A percentile compares a stretch with the other conserved stretches of the same genome.
phyloP scores from a whole-genome alignment of 1,140 invertebrate species.

The Drosophila bocki region DNA sequence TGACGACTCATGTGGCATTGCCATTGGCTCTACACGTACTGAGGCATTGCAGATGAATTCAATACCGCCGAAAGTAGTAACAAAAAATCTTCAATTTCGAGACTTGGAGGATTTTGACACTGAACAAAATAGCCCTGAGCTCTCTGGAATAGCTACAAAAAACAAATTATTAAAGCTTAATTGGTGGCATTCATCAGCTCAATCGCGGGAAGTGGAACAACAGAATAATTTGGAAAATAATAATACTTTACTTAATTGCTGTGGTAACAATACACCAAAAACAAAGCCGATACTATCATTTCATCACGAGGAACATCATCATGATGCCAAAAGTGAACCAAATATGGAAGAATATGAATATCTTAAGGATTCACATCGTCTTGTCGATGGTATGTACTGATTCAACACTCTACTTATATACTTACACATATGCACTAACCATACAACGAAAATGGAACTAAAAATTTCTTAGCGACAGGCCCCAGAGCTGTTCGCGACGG shows the following conservation, averaged over 20 bases:
- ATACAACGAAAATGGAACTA: too few relatives aligned
- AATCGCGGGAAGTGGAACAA: slow-evolving; percentile 21
- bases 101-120: background rate
- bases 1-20: slow-evolving; percentile 4
- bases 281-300: slow-evolving; percentile 23
- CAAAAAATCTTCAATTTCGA: background rate
- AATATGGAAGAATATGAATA: slow-evolving; percentile 25
- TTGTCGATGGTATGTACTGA: slow-evolving; percentile 59
- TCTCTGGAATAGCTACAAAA: slow-evolving; percentile 64
- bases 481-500: too few relatives aligned
- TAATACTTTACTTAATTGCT: slow-evolving; percentile 39
- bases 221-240: slow-evolving; percentile 48
- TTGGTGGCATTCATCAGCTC: slow-evolving; percentile 71
- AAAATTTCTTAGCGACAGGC: too few relatives aligned
- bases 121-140: slow-evolving; percentile 16
- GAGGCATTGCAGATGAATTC: slow-evolving; percentile 56
- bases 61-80: slow-evolving; percentile 1
- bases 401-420: too few relatives aligned
- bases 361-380: slow-evolving; percentile 62
- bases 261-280: slow-evolving; percentile 31
- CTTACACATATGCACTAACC: too few relatives aligned
- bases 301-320: background rate
- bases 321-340: background rate
- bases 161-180: slow-evolving; percentile 71
- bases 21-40: slow-evolving; percentile 9